Conservation (phyloP, 2,797 vertebrate genomes). For the Notolepis coatsorum region DNA sequence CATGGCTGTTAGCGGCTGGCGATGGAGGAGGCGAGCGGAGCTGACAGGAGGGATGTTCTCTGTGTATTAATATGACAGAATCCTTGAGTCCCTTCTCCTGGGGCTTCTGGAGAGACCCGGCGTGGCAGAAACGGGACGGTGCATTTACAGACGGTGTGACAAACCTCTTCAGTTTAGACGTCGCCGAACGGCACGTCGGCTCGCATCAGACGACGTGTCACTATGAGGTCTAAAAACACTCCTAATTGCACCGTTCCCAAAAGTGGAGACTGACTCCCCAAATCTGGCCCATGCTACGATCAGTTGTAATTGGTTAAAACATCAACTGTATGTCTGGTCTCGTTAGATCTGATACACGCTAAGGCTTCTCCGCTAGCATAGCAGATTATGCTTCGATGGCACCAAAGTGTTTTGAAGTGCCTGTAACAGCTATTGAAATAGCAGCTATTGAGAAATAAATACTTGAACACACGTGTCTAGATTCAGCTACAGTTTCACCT, state of each 20-base stretch:
- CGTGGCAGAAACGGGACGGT: slow-evolving; percentile 64
- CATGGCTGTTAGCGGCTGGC: slow-evolving; percentile 73
- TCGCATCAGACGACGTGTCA: slow-evolving; percentile 72
- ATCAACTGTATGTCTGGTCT: slow-evolving; percentile 34
- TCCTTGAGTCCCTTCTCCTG: slow-evolving; percentile 80
- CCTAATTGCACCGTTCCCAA: slow-evolving; percentile 70
- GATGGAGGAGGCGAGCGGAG: slow-evolving; percentile 63
- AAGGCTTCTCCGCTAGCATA: slow-evolving; percentile 18
- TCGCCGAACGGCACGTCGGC: slow-evolving; percentile 67
- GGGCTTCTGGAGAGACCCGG: slow-evolving; percentile 67
- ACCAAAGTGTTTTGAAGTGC: slow-evolving; percentile 9
- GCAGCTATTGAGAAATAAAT: slow-evolving; percentile 9
- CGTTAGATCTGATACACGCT: slow-evolving; percentile 40
- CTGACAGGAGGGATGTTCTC: slow-evolving; percentile 71
- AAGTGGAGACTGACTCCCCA: slow-evolving; percentile 55
- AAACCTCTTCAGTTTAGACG: slow-evolving; percentile 75
- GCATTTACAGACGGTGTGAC: slow-evolving; percentile 79
- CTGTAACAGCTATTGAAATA: slow-evolving; percentile 23
- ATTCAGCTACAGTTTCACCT: background rate
- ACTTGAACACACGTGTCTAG: slow-evolving; percentile 12
- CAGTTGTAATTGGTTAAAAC: slow-evolving; percentile 46
- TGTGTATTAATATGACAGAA: slow-evolving; percentile 80
- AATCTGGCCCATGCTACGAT: slow-evolving; percentile 46
- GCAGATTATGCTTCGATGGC: slow-evolving; percentile 30
- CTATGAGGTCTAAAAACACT: slow-evolving; percentile 64